These are phyloP conservation scores for Tridacna gigas DNA, from an alignment of 2,888 invertebrate species.

Conservation along the genomic window DNA sequence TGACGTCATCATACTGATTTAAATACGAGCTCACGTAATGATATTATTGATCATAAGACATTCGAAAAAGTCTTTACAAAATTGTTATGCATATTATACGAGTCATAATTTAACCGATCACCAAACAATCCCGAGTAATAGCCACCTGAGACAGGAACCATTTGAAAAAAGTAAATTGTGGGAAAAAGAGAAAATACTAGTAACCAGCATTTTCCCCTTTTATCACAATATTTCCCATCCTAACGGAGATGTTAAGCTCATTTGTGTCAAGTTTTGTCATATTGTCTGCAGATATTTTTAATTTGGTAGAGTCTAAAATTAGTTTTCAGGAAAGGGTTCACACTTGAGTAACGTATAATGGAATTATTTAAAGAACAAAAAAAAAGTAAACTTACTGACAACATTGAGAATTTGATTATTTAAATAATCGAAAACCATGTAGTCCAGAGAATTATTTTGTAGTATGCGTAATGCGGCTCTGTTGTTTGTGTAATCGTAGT, in stretches of 20 bases:
- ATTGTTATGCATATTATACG: too few relatives aligned
- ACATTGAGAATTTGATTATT: conserved; percentile 64
- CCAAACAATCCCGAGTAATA: background rate
- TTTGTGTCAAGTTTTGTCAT: too few relatives aligned
- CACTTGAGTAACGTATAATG: too few relatives aligned
- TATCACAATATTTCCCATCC: background rate
- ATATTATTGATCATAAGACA: too few relatives aligned
- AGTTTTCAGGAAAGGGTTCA: too few relatives aligned
- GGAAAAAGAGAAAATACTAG: background rate
- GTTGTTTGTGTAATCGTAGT: conserved; percentile 66
- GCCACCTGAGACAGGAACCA: background rate
- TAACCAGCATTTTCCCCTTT: background rate
- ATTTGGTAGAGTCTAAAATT: too few relatives aligned
- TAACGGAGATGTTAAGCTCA: too few relatives aligned
- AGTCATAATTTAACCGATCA: background rate
- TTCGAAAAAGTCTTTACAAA: too few relatives aligned
- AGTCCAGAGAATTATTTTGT: conserved; percentile 48
- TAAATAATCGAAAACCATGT: conserved; percentile 64
- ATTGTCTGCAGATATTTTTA: too few relatives aligned
- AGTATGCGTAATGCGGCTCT: conserved; percentile 62
- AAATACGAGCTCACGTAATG: too few relatives aligned
- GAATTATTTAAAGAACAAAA: background rate
- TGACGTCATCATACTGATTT: too few relatives aligned
- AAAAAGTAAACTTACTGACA: conserved; percentile 50
- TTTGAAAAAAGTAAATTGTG: too few relatives aligned